Conservation (phyloP, 2,888 invertebrate species). For the Nasonia oneida region DNA sequence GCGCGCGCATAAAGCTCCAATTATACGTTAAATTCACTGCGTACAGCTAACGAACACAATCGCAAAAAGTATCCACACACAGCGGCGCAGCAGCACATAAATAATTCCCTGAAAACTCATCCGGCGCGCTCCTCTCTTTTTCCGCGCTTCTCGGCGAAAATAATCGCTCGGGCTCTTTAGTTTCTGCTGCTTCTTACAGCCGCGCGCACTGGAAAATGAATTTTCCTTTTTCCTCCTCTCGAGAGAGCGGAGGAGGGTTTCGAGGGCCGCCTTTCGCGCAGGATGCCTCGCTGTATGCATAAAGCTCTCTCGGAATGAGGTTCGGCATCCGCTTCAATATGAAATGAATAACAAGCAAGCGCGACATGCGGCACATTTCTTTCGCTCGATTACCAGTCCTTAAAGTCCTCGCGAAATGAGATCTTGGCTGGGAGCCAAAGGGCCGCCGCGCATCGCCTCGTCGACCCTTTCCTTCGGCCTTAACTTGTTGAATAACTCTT, state of each 20-base stretch:
- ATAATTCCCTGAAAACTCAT: constrained; percentile 1
- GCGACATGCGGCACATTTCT: no score
- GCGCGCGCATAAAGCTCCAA: no score
- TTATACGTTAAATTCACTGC: neutral
- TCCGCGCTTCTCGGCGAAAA: neutral
- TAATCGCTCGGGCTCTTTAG: constrained; percentile 10
- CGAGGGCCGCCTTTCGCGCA: neutral
- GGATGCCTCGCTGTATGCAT: neutral
- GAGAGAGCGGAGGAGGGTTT: neutral
- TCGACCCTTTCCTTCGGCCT: neutral
- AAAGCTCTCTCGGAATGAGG: neutral
- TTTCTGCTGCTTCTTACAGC: neutral
- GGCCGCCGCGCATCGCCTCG: neutral
- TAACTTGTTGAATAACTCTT: neutral
- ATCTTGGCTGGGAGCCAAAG: neutral
- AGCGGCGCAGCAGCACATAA: neutral
- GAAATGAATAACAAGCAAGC: neutral
- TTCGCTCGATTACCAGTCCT: no score
- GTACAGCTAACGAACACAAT: neutral
- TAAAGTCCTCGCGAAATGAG: no score
- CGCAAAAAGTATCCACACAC: neutral
- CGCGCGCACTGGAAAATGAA: neutral
- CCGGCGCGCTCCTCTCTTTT: neutral
- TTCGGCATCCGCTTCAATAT: neutral
- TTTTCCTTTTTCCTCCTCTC: neutral